A percentile compares a stretch with the other conserved stretches of the same genome.
Evolutionary conservation across 2,888 invertebrate genomes (phyloP).

Genomic region (Sinhomidia bicolor): DNA sequence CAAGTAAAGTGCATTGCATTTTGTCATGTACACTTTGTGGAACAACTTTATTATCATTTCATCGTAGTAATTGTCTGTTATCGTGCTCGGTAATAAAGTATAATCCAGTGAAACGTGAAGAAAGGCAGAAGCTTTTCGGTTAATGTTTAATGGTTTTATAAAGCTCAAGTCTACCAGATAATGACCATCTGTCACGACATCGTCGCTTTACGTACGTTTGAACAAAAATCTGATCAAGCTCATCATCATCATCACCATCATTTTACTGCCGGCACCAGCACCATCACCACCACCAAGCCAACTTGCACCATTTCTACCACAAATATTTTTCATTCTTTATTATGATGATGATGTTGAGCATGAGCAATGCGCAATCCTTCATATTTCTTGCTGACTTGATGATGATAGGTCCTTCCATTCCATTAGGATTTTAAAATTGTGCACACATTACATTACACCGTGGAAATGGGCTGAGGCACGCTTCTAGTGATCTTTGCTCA

Average conservation of each 20-base stretch:
- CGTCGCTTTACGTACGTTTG: constrained; percentile 32
- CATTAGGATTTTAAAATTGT: constrained; percentile 39
- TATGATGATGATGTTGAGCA: constrained; percentile 32
- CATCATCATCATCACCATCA: constrained; percentile 40
- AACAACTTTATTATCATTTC: constrained; percentile 26
- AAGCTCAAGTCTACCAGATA: constrained; percentile 58
- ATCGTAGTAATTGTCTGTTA: constrained; percentile 39
- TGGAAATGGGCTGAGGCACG: constrained; percentile 67
- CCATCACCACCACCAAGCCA: not conserved
- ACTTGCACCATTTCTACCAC: not conserved
- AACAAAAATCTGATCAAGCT: constrained; percentile 71
- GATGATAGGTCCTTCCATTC: constrained; percentile 45
- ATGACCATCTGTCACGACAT: constrained; percentile 74
- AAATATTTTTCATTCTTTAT: no score
- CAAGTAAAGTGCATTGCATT: not conserved
- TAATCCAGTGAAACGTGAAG: constrained; percentile 64
- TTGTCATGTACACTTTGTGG: constrained; percentile 1
- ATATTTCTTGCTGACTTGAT: constrained; percentile 20
- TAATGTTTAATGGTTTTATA: constrained; percentile 57
- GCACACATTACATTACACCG: constrained; percentile 25
- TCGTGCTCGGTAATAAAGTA: constrained; percentile 39
- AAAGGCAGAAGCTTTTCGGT: constrained; percentile 36
- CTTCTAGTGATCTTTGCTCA: constrained; percentile 72
- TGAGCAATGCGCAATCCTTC: not conserved
- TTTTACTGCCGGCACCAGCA: not conserved